phyloP scores from a whole-genome alignment of 2,888 invertebrate species.

The Ferrisia virgata region DNA sequence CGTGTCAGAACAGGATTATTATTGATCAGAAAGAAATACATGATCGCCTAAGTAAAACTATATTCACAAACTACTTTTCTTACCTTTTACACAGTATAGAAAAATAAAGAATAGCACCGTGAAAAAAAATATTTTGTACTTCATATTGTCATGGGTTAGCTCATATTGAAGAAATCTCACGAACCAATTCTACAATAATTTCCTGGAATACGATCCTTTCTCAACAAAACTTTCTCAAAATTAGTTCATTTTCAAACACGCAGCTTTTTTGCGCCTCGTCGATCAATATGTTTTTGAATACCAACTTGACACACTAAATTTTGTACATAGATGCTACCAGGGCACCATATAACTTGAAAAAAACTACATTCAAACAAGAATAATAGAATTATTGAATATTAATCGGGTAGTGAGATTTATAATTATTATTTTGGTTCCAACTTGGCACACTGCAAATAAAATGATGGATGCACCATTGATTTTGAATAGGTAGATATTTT shows the following conservation, averaged over 20 bases:
- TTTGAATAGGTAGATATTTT: too few species aligned
- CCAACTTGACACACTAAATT: neutral
- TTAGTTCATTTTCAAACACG: neutral
- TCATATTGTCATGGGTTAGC: neutral
- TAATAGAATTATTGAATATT: too few species aligned
- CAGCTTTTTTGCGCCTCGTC: neutral
- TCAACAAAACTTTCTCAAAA: neutral
- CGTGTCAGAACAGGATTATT: too few species aligned
- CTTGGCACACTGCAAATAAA: too few species aligned
- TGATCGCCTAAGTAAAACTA: too few species aligned
- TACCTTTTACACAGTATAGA: neutral
- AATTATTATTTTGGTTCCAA: too few species aligned
- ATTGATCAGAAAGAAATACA: neutral
- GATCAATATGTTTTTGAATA: neutral
- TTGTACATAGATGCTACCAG: neutral
- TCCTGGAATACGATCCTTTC: neutral
- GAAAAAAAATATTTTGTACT: neutral
- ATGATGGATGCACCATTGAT: too few species aligned
- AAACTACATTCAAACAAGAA: too few species aligned
- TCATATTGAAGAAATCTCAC: neutral
- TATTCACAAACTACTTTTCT: neutral
- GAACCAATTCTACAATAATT: neutral
- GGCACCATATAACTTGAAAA: too few species aligned
- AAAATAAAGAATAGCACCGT: neutral
- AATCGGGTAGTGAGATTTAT: too few species aligned